Conservation (phyloP, 2,888 invertebrate species). For the Cloeon dipterum region DNA sequence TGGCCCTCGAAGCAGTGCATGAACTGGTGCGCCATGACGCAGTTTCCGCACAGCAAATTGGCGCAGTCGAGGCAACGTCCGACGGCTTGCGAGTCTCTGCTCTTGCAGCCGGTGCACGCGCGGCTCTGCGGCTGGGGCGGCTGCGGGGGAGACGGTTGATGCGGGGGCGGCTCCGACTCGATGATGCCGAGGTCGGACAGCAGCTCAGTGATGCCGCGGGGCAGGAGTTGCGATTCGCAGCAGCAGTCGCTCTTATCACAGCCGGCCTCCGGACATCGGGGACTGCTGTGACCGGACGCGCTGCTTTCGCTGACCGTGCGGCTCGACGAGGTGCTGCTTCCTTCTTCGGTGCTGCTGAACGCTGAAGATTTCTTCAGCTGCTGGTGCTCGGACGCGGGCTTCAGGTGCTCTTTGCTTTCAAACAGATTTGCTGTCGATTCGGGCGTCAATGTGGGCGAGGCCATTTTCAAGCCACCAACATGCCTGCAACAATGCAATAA, state of each 20-base stretch:
- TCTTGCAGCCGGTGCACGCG: constrained; percentile 90
- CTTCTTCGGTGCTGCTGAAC: constrained; percentile 19
- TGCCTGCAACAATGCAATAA: constrained; percentile 38
- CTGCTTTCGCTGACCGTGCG: constrained; percentile 7
- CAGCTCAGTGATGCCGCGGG: constrained; percentile 37
- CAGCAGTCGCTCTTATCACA: constrained; percentile 51
- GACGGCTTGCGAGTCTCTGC: constrained; percentile 80
- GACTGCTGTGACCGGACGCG: constrained; percentile 7
- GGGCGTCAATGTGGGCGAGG: constrained; percentile 49
- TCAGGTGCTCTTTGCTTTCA: too few species aligned
- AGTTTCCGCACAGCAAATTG: constrained; percentile 87
- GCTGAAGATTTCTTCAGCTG: constrained; percentile 33
- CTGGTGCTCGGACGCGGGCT: constrained; percentile 2
- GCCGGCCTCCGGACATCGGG: constrained; percentile 2
- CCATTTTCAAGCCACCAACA: constrained; percentile 82
- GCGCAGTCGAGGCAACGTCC: constrained; percentile 93
- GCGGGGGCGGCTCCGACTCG: constrained; percentile 14
- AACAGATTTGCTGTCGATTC: constrained; percentile 17
- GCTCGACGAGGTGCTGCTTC: constrained; percentile 4
- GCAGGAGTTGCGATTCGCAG: constrained; percentile 26
- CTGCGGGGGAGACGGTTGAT: constrained; percentile 10
- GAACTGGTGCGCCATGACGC: constrained; percentile 96
- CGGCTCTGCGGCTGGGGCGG: constrained; percentile 20
- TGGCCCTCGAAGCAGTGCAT: constrained; percentile 99
- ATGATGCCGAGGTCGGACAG: constrained; percentile 36